A percentile compares a stretch with the other conserved stretches of the same genome.
These are phyloP conservation scores for Spilarctia lutea DNA, from an alignment of 2,888 invertebrate species.

Conservation along the genomic window DNA sequence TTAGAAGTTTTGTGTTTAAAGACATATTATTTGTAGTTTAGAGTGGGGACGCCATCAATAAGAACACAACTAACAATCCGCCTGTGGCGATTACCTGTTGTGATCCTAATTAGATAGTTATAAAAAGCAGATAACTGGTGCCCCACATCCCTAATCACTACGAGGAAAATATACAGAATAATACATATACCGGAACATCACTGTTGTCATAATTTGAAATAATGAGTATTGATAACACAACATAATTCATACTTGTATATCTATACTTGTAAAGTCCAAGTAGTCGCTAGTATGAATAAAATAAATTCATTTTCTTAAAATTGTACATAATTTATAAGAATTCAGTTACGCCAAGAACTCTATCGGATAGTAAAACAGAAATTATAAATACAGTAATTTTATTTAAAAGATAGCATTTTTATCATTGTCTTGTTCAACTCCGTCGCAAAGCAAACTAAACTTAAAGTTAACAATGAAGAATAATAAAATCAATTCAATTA, in stretches of 20 bases:
- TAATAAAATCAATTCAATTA: slow-evolving; percentile 5
- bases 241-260: not conserved
- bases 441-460: slow-evolving; percentile 1
- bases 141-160: too few species aligned
- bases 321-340: not conserved
- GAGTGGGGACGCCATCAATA: not conserved
- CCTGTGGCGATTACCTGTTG: not conserved
- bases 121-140: too few species aligned
- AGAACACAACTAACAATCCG: not conserved
- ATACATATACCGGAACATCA: not conserved
- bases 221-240: not conserved
- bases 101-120: too few species aligned
- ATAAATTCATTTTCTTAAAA: not conserved
- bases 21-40: too few species aligned
- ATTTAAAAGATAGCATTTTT: not conserved
- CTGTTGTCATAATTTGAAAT: not conserved
- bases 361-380: not conserved
- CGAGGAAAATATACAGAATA: too few species aligned
- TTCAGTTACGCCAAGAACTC: not conserved
- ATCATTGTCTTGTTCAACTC: not conserved
- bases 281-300: not conserved
- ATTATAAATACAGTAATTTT: not conserved
- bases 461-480: slow-evolving; percentile 3
- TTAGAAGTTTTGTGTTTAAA: too few species aligned
- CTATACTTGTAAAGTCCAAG: not conserved